A percentile compares a stretch with the other conserved stretches of the same genome.
Conservation (phyloP, 2,888 invertebrate species). For the Nomada ferruginata region DNA sequence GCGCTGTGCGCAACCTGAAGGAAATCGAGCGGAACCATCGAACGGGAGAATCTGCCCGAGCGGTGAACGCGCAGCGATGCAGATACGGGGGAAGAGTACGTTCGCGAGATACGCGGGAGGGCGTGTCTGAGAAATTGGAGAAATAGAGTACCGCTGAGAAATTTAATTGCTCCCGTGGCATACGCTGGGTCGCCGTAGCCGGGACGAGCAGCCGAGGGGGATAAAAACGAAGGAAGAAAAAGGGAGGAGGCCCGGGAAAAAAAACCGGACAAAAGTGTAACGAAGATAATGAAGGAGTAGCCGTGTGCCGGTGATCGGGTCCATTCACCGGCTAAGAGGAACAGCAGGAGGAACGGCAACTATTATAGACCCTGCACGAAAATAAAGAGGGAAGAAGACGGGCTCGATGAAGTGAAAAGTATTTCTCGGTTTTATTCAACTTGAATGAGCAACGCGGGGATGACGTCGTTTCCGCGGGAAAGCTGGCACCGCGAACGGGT, state of each 20-base stretch:
- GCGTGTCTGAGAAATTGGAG: too few species aligned
- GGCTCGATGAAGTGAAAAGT: too few species aligned
- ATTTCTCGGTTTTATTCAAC: background rate
- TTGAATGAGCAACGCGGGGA: too few species aligned
- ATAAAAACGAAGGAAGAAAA: slow-evolving; percentile 67
- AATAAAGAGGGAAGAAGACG: background rate
- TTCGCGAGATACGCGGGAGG: slow-evolving; percentile 18
- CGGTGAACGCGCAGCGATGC: slow-evolving; percentile 23
- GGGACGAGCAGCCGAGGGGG: background rate
- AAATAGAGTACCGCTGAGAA: too few species aligned
- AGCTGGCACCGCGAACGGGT: too few species aligned
- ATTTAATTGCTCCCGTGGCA: background rate
- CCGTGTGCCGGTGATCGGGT: slow-evolving; percentile 69
- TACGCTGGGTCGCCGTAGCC: background rate
- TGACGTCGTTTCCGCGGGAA: too few species aligned
- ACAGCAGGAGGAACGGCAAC: slow-evolving; percentile 56
- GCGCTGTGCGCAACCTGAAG: slow-evolving; percentile 46
- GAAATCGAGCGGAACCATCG: slow-evolving; percentile 69
- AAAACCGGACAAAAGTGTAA: slow-evolving; percentile 77
- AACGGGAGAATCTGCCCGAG: slow-evolving; percentile 53
- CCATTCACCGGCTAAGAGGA: slow-evolving; percentile 66
- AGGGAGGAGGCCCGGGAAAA: slow-evolving; percentile 63
- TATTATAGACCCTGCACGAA: slow-evolving; percentile 54
- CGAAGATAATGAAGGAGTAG: slow-evolving; percentile 80
- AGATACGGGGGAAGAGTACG: slow-evolving; percentile 42